Evolutionary conservation across 64 coral and sea anemone species (phyloP), one percentile per base, ranked within the genome.

Genomic region (Cladopsammia gracilis): DNA sequence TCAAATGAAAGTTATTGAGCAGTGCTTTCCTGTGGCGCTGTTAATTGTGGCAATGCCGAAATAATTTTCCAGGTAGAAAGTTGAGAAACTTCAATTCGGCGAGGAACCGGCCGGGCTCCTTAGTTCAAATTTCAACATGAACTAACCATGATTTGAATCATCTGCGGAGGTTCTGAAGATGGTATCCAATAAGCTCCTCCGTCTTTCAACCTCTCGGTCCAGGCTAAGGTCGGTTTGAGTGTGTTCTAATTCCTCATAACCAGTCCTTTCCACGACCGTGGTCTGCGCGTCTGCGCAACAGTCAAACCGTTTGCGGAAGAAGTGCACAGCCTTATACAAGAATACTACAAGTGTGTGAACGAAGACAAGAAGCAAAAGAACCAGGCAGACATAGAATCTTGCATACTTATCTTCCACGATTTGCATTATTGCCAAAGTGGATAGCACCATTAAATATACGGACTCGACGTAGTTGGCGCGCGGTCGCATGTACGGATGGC

Each of bases 391-490:
- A 20, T 22, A 47, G 70, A 61, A 76, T 45, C 65, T 71, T 7
- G 47, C 22, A 19, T 34, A 9, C 3, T 86, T 7, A 34, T 86
- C 68, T 7, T 86, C 49, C 25, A 67, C 56, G 23, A 77, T 83
- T 56, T 67, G 90, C 67, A 92, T 53, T 19, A 83, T 85, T 18
- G 90, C 71, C 10, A 92, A 22, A 14, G 71, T 92, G 57, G 69
- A 86, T 3, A 92, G 82, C 57, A 92, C 70, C 4, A 62, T 25
- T 7, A 93, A 70, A 66, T 93, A 93, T 0, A 93, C 56, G 4
- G 82, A 87, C 22, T 93, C 91, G 62, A 57, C 7, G 11, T 74
- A 77, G 83, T 93, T 93, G 8, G 58, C 64, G 4, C 83, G 22
- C 13, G 42, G 49, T 4, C 6, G 23, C 47, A 64, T 15, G 62